Conservation (phyloP, 2,888 invertebrate genomes). For the Hemistola chrysoprasaria region DNA sequence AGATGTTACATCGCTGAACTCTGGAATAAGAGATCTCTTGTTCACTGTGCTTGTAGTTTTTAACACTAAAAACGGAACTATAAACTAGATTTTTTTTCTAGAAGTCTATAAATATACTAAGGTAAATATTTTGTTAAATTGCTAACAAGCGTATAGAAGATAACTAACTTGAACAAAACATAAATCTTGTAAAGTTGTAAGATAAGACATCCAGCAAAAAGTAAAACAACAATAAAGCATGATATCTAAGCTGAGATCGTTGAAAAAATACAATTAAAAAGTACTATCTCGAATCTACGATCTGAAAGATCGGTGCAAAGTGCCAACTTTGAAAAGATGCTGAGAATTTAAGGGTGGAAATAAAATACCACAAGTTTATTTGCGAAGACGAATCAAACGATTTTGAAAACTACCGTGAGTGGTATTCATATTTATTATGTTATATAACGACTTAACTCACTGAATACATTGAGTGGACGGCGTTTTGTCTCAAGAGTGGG, state of each 20-base stretch:
- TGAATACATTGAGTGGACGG: too few species aligned
- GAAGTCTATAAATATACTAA: not conserved
- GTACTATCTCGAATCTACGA: constrained; percentile 14
- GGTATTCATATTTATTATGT: too few species aligned
- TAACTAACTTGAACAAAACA: constrained; percentile 11
- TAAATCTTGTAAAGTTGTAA: constrained; percentile 22
- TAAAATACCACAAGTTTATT: constrained; percentile 28
- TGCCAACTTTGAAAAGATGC: constrained; percentile 7
- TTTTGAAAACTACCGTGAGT: too few species aligned
- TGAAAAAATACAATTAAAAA: constrained; percentile 27
- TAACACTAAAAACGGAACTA: too few species aligned
- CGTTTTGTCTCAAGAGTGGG: too few species aligned
- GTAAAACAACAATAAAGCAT: constrained; percentile 15
- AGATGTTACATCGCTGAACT: too few species aligned
- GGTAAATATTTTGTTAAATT: constrained; percentile 6
- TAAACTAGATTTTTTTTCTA: constrained; percentile 1
- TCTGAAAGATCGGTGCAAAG: constrained; percentile 16
- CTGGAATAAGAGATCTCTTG: too few species aligned
- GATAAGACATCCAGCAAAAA: constrained; percentile 20
- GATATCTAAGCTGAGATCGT: constrained; percentile 14
- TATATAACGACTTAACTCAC: too few species aligned
- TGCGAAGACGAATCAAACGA: constrained; percentile 14
- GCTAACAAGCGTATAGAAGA: not conserved
- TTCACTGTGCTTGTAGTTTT: too few species aligned
- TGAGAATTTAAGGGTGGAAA: constrained; percentile 15